Conservation (phyloP, 2,113 vertebrate genomes). For the Empidonax traillii region DNA sequence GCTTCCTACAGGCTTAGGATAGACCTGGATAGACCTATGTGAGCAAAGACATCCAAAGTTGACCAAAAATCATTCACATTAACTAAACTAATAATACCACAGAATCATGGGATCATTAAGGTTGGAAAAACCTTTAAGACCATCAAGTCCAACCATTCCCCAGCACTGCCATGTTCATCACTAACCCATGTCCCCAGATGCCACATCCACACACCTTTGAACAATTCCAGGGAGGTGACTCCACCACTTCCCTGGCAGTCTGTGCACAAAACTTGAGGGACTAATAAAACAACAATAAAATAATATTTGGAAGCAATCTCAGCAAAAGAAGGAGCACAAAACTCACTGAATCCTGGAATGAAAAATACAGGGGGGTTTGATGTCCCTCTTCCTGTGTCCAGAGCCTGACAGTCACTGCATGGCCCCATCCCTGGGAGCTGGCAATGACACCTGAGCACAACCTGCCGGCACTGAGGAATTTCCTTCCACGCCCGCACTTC, state of each 20-base stretch:
- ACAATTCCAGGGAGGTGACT: not conserved
- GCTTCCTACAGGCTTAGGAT: not conserved
- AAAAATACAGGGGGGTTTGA: not conserved
- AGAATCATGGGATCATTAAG: not conserved
- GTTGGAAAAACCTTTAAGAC: not conserved
- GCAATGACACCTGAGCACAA: not conserved
- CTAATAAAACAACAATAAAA: not conserved
- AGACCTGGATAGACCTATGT: rapidly evolving
- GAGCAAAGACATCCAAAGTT: not conserved
- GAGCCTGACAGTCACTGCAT: rapidly evolving
- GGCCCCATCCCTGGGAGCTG: not conserved
- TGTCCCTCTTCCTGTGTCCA: rapidly evolving
- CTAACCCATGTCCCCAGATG: rapidly evolving
- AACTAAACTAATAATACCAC: not conserved
- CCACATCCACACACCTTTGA: not conserved
- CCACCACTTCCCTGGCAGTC: too few relatives aligned
- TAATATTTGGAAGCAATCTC: not conserved
- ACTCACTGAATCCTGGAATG: not conserved
- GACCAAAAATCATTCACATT: not conserved
- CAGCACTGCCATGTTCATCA: not conserved
- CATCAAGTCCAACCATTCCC: not conserved
- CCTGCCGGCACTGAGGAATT: not conserved
- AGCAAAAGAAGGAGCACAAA: not conserved
- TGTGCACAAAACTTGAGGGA: not conserved
- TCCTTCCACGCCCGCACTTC: not conserved